phyloP scores from a whole-genome alignment of 2,113 vertebrate genomes.

The Scomber scombrus region DNA sequence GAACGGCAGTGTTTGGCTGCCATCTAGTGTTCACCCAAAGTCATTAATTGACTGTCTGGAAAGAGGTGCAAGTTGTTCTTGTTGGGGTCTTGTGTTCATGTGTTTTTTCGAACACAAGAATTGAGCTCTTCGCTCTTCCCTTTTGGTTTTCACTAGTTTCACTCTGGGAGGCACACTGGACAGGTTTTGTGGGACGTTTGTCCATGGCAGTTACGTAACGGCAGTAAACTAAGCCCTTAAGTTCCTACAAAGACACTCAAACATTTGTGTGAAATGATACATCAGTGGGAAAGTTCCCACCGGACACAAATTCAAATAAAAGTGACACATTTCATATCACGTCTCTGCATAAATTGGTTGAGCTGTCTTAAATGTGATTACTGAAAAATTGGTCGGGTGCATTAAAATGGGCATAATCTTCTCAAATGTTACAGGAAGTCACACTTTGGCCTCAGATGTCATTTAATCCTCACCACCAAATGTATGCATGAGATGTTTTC shows the following conservation, averaged over 20 bases:
- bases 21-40: constrained; percentile 26
- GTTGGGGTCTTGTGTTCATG: no score
- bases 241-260: constrained; percentile 43
- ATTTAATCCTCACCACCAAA: neutral
- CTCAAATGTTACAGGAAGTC: neutral
- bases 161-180: constrained; percentile 47
- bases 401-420: neutral
- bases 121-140: neutral
- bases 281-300: neutral
- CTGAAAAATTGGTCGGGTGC: neutral
- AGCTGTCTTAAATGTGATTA: neutral
- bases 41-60: constrained; percentile 9
- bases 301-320: constrained; percentile 2
- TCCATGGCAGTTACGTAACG: constrained; percentile 26
- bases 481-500: neutral
- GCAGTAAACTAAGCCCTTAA: constrained; percentile 50
- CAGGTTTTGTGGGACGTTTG: constrained; percentile 33
- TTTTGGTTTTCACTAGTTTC: constrained; percentile 42
- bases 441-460: neutral
- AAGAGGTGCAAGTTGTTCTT: neutral
- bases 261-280: constrained; percentile 17
- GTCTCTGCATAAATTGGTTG: neutral
- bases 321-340: neutral
- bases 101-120: no score
- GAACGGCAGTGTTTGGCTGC: constrained; percentile 51